Evolutionary conservation across 2,888 invertebrate species (phyloP), one percentile per base, ranked within the genome.

Genomic region (Erebia epiphron): DNA sequence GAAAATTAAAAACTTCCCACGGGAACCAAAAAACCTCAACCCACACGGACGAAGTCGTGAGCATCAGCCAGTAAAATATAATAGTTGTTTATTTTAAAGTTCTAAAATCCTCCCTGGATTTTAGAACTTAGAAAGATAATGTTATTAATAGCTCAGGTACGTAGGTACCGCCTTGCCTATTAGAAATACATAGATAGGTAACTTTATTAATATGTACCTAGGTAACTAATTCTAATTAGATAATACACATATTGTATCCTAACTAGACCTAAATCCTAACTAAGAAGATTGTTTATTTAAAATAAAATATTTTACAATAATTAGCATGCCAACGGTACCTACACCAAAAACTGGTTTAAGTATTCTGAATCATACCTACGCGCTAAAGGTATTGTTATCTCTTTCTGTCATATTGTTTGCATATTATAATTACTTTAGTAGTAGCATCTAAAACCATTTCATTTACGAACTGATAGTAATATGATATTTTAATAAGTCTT

Each of bases 331-430:
- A 79, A 84, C 89, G 70, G 70, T 90, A 87, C n/a, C n/a, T n/a
- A n/a, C 87, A 57, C 64, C 76, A 73, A 73, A 83, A 88, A 90
- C 89, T 68, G 84, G 90, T 90, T 88, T 79, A n/a, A n/a, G n/a
- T n/a, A 74, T 68, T 80, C 82, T 79, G 84, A 85, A 80, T 83
- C 84, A 80, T 79, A 82, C 79, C 68, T 69, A 71, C 64, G 85
- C 82, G 81, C 84, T 84, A 85, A 84, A 84, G 84, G 84, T 86
- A 84, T 79, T 79, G 78, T 79, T 79, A 77, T 78, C 81, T 83
- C 80, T 80, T 84, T 86, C 86, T 83, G 85, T 86, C 84, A 83
- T 76, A 89, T 87, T 86, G 84, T 86, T 83, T 85, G 83, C 84
- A 85, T 87, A 78, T 82, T 87, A 78, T 82, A 82, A 83, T 84